Evolutionary conservation across 2,113 vertebrate species (phyloP), one percentile per base, ranked within the genome.

Genomic region (Amphiprion percula): DNA sequence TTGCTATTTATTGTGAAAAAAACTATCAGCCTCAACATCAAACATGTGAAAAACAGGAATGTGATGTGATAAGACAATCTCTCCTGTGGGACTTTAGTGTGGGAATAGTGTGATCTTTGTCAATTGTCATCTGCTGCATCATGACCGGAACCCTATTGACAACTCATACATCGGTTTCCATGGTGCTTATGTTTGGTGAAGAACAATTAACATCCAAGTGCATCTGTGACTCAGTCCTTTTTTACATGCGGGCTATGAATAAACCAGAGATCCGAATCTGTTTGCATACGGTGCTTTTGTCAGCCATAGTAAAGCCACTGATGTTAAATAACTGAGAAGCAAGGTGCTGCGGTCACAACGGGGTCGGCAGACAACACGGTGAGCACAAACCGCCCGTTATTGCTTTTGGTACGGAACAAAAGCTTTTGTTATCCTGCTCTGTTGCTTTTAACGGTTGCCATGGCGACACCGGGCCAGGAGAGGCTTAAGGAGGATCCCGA

Each of bases 381-480:
- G 74, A 86, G 66, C 44, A 72, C 58, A 80, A 82, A 83, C 33
- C 77, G 44, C 73, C 26, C 68, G 71, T 80, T 77, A 83, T 62
- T 85, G 83, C 77, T 49, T 87, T 87, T 33, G 60, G 28, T 73
- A 47, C 60, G 39, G 77, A 85, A 87, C 86, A 90, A 90, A 90
- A 80, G 80, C 83, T 85, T 86, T 93, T 85, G 84, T 90, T 83
- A 87, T 74, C 68, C 69, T 16, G 49, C 39, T 66, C 74, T 62
- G 65, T 82, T 73, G 78, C 79, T 6, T 87, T 89, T 84, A 84
- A 75, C 71, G 76, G 89, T 93, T 92, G 78, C 91, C 80, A 87
- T 91, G 82, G 88, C 37, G 60, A 92, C 84, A 12, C 8, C 0
- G 54, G 79, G 64, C 59, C 68, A 86, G 76, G 73, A 84, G 58